Conservation (phyloP, 2,797 vertebrate species). For the Spinus pinus region DNA sequence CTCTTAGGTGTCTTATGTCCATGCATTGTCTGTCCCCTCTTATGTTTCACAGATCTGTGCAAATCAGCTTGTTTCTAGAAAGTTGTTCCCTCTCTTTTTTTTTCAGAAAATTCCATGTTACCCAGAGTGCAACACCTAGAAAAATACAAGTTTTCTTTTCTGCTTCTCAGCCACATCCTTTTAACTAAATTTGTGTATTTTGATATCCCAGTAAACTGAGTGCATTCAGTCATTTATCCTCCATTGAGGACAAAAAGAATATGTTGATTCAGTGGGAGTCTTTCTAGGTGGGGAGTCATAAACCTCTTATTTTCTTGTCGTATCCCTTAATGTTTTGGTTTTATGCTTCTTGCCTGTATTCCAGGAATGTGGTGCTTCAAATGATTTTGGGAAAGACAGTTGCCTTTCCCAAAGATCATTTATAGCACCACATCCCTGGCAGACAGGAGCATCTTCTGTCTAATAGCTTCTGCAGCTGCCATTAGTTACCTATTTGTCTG, state of each 20-base stretch:
- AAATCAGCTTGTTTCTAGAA: neutral
- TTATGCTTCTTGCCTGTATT: neutral
- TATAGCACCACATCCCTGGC: neutral
- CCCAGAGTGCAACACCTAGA: neutral
- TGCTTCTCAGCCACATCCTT: neutral
- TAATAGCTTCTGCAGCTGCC: neutral
- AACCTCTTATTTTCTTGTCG: neutral
- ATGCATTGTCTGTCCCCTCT: accelerated
- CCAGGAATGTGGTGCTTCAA: neutral
- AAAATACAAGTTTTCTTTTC: neutral
- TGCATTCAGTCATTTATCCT: neutral
- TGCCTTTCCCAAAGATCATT: neutral
- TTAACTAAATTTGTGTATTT: neutral
- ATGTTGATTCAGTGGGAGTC: neutral
- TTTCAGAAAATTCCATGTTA: neutral
- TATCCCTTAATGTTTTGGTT: neutral
- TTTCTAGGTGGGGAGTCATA: neutral
- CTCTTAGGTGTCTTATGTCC: neutral
- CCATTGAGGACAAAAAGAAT: neutral
- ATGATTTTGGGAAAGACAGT: neutral
- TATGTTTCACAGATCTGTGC: neutral
- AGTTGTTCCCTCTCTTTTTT: neutral
- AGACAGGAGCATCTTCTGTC: neutral
- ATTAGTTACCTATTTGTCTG: neutral
- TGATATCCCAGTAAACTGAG: neutral